phyloP scores from a whole-genome alignment of 2,888 invertebrate genomes.

The Conops quadrifasciatus region DNA sequence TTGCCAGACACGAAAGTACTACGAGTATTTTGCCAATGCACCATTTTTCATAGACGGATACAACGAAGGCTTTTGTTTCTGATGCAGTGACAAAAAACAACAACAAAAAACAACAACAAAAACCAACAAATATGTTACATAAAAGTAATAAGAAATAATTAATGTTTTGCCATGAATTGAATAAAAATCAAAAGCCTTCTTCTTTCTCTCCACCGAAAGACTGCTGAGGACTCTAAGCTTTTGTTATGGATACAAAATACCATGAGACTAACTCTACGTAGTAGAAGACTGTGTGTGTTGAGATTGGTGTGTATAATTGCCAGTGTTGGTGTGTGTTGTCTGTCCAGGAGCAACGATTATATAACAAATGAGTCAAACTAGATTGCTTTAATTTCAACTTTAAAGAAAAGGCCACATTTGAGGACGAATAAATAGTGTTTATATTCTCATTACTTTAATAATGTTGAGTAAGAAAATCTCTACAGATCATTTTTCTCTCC shows the following conservation, averaged over 20 bases:
- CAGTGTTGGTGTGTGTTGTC: neutral
- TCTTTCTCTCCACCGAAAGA: neutral
- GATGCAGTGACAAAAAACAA: neutral
- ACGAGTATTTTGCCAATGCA: slow-evolving; percentile 26
- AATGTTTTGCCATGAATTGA: slow-evolving; percentile 13
- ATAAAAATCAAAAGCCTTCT: neutral
- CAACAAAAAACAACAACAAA: neutral
- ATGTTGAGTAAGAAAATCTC: neutral
- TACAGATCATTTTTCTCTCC: neutral
- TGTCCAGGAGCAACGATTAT: neutral
- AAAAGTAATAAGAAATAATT: slow-evolving; percentile 1
- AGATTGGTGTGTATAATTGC: neutral
- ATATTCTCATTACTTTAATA: no score
- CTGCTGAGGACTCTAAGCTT: neutral
- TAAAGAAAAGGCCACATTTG: no score
- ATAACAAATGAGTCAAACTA: no score
- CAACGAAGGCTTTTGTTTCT: neutral
- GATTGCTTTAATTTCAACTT: no score
- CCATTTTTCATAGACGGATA: neutral
- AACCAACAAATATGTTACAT: neutral
- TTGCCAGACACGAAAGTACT: slow-evolving; percentile 23
- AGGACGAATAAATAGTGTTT: no score
- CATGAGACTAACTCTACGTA: no score
- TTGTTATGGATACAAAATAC: neutral
- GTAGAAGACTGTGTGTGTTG: neutral